These are phyloP conservation scores for Pentamera pediparva DNA, from an alignment of 53 echinoderm and acorn worm species.

Conservation along the genomic window DNA sequence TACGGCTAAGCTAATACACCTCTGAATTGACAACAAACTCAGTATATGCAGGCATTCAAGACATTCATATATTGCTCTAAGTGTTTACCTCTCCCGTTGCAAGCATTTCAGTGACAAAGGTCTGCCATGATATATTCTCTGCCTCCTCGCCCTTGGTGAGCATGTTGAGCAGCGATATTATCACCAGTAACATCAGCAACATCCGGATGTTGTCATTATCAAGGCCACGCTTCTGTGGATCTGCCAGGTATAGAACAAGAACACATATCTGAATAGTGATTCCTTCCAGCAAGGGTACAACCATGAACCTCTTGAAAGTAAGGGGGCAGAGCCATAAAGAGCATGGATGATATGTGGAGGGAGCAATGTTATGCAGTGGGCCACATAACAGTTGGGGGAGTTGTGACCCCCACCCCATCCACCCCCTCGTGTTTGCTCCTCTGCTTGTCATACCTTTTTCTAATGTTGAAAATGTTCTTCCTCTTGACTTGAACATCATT, in stretches of 20 bases:
- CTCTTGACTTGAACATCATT: no score
- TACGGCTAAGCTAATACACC: background rate
- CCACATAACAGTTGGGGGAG: no score
- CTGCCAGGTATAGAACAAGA: slow-evolving; percentile 1
- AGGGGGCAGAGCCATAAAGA: no score
- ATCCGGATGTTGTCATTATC: slow-evolving; percentile 64
- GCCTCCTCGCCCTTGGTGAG: slow-evolving; percentile 80
- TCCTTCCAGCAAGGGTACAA: background rate
- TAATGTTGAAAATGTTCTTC: no score
- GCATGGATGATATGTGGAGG: no score
- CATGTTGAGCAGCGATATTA: slow-evolving; percentile 67
- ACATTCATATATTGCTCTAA: no score
- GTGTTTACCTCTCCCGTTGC: slow-evolving; percentile 90
- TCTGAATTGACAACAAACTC: background rate
- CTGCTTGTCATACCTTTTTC: no score
- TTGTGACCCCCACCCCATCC: no score
- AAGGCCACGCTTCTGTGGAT: slow-evolving; percentile 39
- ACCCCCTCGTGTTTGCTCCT: no score
- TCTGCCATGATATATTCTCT: slow-evolving; percentile 87
- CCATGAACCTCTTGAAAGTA: background rate
- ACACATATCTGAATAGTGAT: background rate
- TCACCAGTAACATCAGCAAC: slow-evolving; percentile 62
- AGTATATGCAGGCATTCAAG: background rate
- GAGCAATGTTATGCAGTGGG: no score
- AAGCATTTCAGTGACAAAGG: slow-evolving; percentile 86